A percentile compares a stretch with the other conserved stretches of the same genome.
Evolutionary conservation across 2,113 vertebrate genomes (phyloP).

Genomic region (Aspiorhynchus laticeps): DNA sequence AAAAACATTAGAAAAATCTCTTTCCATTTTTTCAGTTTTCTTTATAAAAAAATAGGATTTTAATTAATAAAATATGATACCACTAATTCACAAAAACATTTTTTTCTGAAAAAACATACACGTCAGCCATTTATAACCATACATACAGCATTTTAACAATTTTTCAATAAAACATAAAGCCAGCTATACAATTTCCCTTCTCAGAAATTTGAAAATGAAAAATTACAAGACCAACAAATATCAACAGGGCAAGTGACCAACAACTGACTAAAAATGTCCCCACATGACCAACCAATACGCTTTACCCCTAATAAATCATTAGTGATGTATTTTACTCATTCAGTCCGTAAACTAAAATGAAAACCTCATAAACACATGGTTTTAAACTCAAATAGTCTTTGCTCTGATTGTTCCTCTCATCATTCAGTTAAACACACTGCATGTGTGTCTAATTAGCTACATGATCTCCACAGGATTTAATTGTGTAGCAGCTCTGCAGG

Average conservation of each 20-base stretch:
- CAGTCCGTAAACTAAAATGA: neutral
- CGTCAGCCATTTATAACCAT: neutral
- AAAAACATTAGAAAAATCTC: no score
- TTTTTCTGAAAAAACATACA: neutral
- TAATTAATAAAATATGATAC: no score
- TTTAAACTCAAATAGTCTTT: neutral
- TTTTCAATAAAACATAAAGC: neutral
- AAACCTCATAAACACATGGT: neutral
- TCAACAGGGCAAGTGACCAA: neutral
- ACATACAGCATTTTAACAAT: neutral
- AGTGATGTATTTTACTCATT: neutral
- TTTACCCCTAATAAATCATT: neutral
- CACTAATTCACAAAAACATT: no score
- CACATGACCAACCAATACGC: neutral
- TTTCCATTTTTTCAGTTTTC: no score
- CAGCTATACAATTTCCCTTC: neutral
- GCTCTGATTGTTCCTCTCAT: conserved; percentile 31
- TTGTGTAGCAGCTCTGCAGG: conserved; percentile 32
- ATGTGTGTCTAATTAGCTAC: conserved; percentile 41
- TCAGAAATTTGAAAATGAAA: neutral
- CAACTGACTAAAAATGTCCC: neutral
- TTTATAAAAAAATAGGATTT: no score
- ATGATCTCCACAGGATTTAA: conserved; percentile 42
- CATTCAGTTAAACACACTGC: conserved; percentile 42
- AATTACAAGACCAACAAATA: neutral